Conservation (phyloP, 2,113 vertebrate species). For the Pangasianodon gigas region DNA sequence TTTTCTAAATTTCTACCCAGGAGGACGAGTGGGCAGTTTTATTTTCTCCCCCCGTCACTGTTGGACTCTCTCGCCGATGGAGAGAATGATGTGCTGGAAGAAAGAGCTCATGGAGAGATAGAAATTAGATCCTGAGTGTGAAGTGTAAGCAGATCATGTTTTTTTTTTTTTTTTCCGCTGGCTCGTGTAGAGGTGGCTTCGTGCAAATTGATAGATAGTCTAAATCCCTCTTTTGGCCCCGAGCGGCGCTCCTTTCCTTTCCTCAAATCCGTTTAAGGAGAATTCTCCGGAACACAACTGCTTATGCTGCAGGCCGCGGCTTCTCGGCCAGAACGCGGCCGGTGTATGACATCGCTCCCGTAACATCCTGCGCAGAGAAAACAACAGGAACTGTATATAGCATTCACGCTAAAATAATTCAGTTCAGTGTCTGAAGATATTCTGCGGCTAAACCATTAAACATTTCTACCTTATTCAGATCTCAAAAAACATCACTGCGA, state of each 20-base stretch:
- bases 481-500: not conserved
- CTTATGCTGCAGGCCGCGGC: slow-evolving; percentile 14
- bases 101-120: slow-evolving; percentile 37
- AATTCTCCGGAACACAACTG: slow-evolving; percentile 5
- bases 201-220: slow-evolving; percentile 41
- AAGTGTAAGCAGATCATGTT: slow-evolving; percentile 39
- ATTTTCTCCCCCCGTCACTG: slow-evolving; percentile 77
- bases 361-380: not conserved
- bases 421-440: not conserved
- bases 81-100: slow-evolving; percentile 52
- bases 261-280: slow-evolving; percentile 26
- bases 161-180: slow-evolving; percentile 20
- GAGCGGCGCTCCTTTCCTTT: slow-evolving; percentile 4
- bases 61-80: slow-evolving; percentile 78
- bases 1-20: slow-evolving; percentile 77
- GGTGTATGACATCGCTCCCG: not conserved
- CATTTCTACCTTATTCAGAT: not conserved
- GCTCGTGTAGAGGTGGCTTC: slow-evolving; percentile 29
- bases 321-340: not conserved
- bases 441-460: not conserved
- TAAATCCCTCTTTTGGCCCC: slow-evolving; percentile 19
- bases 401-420: too few species aligned
- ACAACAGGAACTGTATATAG: not conserved
- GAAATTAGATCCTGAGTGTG: slow-evolving; percentile 44
- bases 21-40: slow-evolving; percentile 80